Percentiles rank a stretch among this genome's conserved stretches.
Conservation (phyloP, 2,113 vertebrate species). For the Aspiorhynchus laticeps region DNA sequence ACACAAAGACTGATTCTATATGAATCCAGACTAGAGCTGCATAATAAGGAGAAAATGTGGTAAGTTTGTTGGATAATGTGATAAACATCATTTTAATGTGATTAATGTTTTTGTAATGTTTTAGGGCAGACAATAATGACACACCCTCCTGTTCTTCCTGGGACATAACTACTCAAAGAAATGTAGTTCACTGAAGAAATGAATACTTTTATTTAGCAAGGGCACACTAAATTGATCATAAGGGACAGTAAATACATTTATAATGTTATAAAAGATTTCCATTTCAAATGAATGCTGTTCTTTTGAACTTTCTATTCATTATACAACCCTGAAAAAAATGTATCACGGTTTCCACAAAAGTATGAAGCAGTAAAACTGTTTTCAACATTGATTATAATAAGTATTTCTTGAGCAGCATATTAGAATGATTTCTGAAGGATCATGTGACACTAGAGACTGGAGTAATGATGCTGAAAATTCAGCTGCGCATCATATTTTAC, state of each 20-base stretch:
- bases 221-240: neutral
- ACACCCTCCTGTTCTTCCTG: neutral
- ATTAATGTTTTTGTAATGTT: neutral
- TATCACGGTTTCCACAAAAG: no score
- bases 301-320: neutral
- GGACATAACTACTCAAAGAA: neutral
- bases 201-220: no score
- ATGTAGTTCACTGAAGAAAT: no score
- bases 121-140: neutral
- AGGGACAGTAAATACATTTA: no score
- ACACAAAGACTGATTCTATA: neutral
- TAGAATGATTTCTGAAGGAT: neutral
- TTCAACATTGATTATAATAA: no score
- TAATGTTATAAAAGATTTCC: no score
- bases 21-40: neutral
- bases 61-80: neutral
- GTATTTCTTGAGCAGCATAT: no score
- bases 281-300: no score
- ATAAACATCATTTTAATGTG: neutral
- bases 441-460: neutral
- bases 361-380: no score
- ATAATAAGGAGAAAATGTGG: neutral
- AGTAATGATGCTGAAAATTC: neutral
- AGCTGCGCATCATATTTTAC: neutral
- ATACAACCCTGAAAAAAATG: no score